Conservation (phyloP, 2,797 vertebrate species). For the Lutra lutra region DNA sequence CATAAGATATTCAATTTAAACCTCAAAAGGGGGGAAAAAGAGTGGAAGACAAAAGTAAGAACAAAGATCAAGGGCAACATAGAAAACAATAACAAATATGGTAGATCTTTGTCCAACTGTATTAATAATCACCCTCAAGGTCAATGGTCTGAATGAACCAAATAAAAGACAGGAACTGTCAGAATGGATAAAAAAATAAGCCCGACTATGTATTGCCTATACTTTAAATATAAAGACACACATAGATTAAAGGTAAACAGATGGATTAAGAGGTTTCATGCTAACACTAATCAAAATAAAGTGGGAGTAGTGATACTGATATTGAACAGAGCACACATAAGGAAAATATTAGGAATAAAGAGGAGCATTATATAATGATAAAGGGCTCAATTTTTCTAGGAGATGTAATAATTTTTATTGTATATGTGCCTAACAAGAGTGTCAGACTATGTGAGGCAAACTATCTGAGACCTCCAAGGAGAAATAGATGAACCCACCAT, state of each 20-base stretch:
- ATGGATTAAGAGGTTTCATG: not conserved
- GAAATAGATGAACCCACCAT: not conserved
- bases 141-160: not conserved
- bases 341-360: not conserved
- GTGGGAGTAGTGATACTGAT: not conserved
- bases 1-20: not conserved
- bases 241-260: not conserved
- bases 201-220: not conserved
- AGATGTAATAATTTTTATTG: not conserved
- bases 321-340: not conserved
- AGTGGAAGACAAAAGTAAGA: not conserved
- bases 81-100: not conserved
- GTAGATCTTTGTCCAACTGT: not conserved
- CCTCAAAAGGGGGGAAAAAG: not conserved
- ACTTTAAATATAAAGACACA: not conserved
- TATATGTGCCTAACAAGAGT: not conserved
- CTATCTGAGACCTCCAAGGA: not conserved
- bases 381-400: not conserved
- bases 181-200: not conserved
- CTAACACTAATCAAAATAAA: not conserved
- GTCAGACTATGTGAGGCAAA: not conserved
- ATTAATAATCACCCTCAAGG: not conserved
- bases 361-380: not conserved
- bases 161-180: not conserved
- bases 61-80: not conserved